Percentiles rank a stretch among this genome's conserved stretches.
Evolutionary conservation across 2,113 vertebrate species (phyloP).

Genomic region (Spermophilus dauricus): DNA sequence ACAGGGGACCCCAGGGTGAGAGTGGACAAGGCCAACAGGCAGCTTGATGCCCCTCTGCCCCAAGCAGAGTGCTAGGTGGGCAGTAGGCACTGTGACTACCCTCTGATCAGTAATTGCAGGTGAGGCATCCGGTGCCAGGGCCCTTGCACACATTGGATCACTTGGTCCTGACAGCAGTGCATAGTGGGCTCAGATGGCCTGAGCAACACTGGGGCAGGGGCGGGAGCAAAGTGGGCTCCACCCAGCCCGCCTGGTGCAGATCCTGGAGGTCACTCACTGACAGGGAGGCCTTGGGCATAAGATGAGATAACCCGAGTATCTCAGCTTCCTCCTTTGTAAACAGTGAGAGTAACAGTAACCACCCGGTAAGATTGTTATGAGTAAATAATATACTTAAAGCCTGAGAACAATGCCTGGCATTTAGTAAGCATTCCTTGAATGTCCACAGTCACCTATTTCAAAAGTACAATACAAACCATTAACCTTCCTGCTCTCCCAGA

Average conservation of each 20-base stretch:
- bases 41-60: background rate
- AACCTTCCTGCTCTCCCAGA: background rate
- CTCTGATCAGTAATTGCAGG: background rate
- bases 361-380: background rate
- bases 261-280: background rate
- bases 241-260: background rate
- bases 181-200: background rate
- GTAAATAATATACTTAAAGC: background rate
- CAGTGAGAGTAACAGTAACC: background rate
- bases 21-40: no score
- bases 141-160: fast-evolving
- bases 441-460: background rate
- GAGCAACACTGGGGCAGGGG: background rate
- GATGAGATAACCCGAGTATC: no score
- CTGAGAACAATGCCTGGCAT: background rate
- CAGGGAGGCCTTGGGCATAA: background rate
- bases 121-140: background rate
- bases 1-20: background rate
- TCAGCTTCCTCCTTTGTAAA: background rate
- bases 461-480: background rate
- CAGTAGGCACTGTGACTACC: background rate
- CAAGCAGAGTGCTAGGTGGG: background rate
- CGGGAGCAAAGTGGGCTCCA: background rate
- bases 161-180: background rate
- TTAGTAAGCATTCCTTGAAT: background rate